These are phyloP conservation scores for Diadumene lineata DNA, from an alignment of 92 coral and sea anemone genomes.

Conservation along the genomic window DNA sequence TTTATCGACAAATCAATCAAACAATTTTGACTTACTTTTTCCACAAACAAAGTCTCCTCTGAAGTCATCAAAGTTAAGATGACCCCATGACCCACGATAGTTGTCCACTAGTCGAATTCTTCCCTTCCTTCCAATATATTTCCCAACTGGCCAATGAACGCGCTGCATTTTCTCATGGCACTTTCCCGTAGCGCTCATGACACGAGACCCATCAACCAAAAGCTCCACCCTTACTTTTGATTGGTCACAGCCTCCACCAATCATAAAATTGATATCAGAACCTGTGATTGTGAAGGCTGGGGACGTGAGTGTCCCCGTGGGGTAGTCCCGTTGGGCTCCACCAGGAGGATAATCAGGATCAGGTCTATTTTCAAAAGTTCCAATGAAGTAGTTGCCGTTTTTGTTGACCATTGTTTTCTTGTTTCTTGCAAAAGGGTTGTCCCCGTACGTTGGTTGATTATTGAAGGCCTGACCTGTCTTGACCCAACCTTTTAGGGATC, in stretches of 20 bases:
- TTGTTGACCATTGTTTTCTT: conserved; percentile 27
- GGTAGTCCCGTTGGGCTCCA: conserved; percentile 23
- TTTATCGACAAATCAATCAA: neutral
- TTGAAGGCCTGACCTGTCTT: conserved; percentile 63
- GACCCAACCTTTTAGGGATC: conserved; percentile 36
- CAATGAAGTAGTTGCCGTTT: conserved; percentile 70
- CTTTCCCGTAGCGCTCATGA: conserved; percentile 34
- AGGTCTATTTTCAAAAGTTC: conserved; percentile 65
- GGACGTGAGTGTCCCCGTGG: conserved; percentile 55
- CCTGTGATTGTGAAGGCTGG: conserved; percentile 56
- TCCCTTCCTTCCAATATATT: conserved; percentile 28
- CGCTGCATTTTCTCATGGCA: conserved; percentile 61
- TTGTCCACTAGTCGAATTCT: conserved; percentile 61
- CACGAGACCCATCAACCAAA: conserved; percentile 44
- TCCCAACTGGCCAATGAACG: conserved; percentile 43
- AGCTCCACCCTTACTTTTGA: conserved; percentile 61
- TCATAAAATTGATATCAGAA: conserved; percentile 51
- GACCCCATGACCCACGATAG: conserved; percentile 56
- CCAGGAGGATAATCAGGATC: conserved; percentile 38
- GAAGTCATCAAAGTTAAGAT: conserved; percentile 67
- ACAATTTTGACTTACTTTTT: conserved; percentile 26
- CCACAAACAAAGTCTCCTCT: conserved; percentile 53
- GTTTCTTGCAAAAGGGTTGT: conserved; percentile 44
- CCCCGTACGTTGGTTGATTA: conserved; percentile 41
- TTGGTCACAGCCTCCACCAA: conserved; percentile 68